Evolutionary conservation across 1,140 invertebrate genomes (phyloP), one percentile per base, ranked within the genome.

Genomic region (Cyphomyrmex costatus): DNA sequence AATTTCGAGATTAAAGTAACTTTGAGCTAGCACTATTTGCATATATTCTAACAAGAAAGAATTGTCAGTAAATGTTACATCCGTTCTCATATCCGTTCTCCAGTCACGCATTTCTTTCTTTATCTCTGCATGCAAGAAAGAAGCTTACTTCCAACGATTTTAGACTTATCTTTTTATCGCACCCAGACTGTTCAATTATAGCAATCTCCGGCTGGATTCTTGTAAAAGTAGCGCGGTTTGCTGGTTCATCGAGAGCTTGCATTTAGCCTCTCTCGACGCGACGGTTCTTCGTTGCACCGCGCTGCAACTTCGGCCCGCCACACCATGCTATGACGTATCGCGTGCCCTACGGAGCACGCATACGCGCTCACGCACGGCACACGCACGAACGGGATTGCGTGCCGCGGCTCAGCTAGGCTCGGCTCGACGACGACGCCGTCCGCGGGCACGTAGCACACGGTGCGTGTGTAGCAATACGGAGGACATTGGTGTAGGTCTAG

Each of bases 401-500:
- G 78, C 77, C 77, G 46, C 46, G 61, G 30, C 30, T 68, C 63
- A 10, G 42, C 76, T 78, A 42, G 30, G 24, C 21, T 70, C 61
- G 51, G 36, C 65, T 60, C 66, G 66, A 30, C 60, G 8, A 19
- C 56, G 36, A 4, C 33, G 51, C 24, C 56, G 27, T 46, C 8
- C 60, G 76, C 77, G 77, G 12, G 8, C 65, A 86, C 90, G 89
- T 88, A 88, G 84, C 78, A 5, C 19, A 42, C 61, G 68, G 49
- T 65, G 90, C 87, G 85, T 91, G 86, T 89, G 90, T 85, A 76
- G 80, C 87, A 77, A 76, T 30, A 91, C 89, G 85, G 89, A 88
- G 87, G 87, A 86, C 80, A 94, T 95, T 95, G 94, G 94, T 95
- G 89, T 94, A 95, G 94, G 94, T 95, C 94, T 94, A 95, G 94